phyloP scores from a whole-genome alignment of 2,797 vertebrate genomes.

The Onychomys arenicola region DNA sequence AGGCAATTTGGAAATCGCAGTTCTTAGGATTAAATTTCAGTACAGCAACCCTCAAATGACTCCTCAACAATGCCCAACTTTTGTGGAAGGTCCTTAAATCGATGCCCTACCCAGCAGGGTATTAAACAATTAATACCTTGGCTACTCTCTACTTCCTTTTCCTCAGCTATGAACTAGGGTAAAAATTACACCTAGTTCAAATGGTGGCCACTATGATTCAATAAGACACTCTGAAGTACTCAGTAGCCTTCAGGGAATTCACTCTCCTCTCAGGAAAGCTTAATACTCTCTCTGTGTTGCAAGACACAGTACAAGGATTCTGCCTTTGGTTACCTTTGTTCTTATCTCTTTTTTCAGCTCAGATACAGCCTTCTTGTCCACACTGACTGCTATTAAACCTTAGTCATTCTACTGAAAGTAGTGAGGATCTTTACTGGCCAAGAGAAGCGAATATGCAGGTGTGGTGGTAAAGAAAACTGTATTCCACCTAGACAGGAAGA shows the following conservation, averaged over 20 bases:
- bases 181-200: neutral
- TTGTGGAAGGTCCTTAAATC: neutral
- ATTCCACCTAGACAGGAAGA: slow-evolving; percentile 18
- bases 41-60: neutral
- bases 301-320: neutral
- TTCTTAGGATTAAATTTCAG: neutral
- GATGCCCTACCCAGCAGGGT: neutral
- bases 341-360: neutral
- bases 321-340: slow-evolving; percentile 1
- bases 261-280: neutral
- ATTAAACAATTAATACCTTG: neutral
- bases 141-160: neutral
- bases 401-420: neutral
- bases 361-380: neutral
- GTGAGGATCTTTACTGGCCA: neutral
- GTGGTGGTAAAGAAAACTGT: neutral
- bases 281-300: neutral
- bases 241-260: neutral
- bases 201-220: neutral
- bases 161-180: neutral
- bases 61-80: neutral
- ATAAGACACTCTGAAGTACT: neutral
- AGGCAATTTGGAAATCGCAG: neutral
- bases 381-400: slow-evolving; percentile 23
- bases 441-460: slow-evolving; percentile 20